Evolutionary conservation across 2,113 vertebrate genomes (phyloP).

Genomic region (Triplophysa tibetana): DNA sequence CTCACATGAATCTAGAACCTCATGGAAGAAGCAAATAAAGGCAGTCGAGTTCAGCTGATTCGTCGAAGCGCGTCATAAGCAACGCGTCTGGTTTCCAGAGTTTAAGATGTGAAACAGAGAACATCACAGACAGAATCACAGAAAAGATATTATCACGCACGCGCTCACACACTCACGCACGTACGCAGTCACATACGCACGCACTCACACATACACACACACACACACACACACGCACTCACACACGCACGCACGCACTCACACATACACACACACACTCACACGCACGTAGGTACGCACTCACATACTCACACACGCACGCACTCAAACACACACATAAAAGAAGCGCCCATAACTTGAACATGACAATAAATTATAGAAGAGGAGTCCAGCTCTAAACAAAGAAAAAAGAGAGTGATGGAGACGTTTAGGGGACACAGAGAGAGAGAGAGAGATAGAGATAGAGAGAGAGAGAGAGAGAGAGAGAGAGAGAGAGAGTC

Average conservation of each 20-base stretch:
- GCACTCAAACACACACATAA: neutral
- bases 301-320: neutral
- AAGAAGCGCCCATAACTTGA: constrained; percentile 25
- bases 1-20: too few relatives aligned
- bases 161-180: neutral
- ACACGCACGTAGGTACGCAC: too few relatives aligned
- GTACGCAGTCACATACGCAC: neutral
- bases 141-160: neutral
- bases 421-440: neutral
- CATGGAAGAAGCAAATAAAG: too few relatives aligned
- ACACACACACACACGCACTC: neutral
- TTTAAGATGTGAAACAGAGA: too few relatives aligned
- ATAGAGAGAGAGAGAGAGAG: constrained; percentile 1
- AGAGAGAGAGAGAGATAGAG: neutral
- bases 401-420: neutral
- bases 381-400: constrained; percentile 52
- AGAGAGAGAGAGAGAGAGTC: constrained; percentile 28
- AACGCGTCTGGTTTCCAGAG: too few relatives aligned
- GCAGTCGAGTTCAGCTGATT: too few relatives aligned
- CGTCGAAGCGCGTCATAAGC: too few relatives aligned
- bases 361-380: constrained; percentile 45
- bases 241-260: too few relatives aligned
- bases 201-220: neutral
- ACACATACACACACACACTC: too few relatives aligned
- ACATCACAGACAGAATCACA: too few relatives aligned